phyloP scores from a whole-genome alignment of 2,797 vertebrate species.

The Girardinus metallicus region DNA sequence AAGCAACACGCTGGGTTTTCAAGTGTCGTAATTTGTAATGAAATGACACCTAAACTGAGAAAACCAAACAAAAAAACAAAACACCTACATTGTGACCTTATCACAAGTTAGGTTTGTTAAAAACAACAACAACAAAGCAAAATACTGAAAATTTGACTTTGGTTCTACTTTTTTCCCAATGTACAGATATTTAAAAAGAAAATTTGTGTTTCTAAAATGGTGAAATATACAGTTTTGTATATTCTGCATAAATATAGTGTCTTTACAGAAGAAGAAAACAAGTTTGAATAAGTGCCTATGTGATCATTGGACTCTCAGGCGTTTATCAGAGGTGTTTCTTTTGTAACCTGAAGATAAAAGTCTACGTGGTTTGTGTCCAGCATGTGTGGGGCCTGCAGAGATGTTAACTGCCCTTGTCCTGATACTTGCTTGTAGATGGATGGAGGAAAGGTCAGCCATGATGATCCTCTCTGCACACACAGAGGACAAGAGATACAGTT shows the following conservation, averaged over 20 bases:
- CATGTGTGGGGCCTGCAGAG: background rate
- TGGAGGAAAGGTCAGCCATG: background rate
- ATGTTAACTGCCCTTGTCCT: background rate
- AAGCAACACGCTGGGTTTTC: background rate
- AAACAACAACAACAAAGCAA: background rate
- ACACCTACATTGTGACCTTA: background rate
- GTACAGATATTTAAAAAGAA: background rate
- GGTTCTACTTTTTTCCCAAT: background rate
- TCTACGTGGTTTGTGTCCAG: background rate
- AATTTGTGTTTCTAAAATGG: background rate
- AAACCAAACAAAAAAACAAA: background rate
- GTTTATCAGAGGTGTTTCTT: background rate
- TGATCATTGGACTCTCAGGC: background rate
- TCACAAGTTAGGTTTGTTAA: background rate
- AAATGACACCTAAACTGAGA: background rate
- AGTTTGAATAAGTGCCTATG: background rate
- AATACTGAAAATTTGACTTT: background rate
- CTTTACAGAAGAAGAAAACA: background rate
- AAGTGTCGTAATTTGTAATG: background rate
- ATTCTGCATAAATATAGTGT: background rate
- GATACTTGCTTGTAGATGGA: background rate
- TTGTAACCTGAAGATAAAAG: background rate
- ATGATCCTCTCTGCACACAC: background rate
- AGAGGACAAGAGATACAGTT: background rate
- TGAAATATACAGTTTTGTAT: background rate